Conservation (phyloP, 2,888 invertebrate species). For the Drosophila birchii region DNA sequence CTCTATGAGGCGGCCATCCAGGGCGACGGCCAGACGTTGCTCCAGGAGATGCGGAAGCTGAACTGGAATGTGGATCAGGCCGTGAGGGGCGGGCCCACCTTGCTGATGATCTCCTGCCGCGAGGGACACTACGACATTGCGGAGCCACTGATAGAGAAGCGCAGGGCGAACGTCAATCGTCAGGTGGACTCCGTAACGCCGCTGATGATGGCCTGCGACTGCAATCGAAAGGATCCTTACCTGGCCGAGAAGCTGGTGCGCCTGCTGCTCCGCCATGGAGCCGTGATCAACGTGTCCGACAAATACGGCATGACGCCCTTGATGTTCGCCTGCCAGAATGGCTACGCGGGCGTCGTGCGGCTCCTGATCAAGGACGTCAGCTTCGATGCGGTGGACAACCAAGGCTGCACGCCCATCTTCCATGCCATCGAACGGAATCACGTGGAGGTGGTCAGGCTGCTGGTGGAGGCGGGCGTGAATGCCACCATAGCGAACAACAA, state of each 20-base stretch:
- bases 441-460: slow-evolving; percentile 77
- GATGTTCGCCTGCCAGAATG: slow-evolving; percentile 83
- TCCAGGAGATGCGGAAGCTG: slow-evolving; percentile 59
- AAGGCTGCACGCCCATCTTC: slow-evolving; percentile 83
- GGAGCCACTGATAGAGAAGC: slow-evolving; percentile 68
- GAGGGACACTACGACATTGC: slow-evolving; percentile 77
- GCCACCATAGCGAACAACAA: slow-evolving; percentile 74
- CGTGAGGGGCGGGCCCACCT: slow-evolving; percentile 62
- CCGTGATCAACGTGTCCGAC: slow-evolving; percentile 81
- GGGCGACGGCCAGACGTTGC: slow-evolving; percentile 67
- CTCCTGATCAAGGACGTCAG: slow-evolving; percentile 76
- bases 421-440: slow-evolving; percentile 84
- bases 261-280: slow-evolving; percentile 73
- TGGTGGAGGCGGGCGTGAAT: slow-evolving; percentile 80
- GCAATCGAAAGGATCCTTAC: slow-evolving; percentile 51
- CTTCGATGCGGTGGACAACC: slow-evolving; percentile 82
- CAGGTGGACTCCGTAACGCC: slow-evolving; percentile 80
- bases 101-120: slow-evolving; percentile 77
- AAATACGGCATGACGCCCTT: slow-evolving; percentile 83
- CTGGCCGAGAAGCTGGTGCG: slow-evolving; percentile 71
- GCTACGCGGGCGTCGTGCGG: slow-evolving; percentile 73
- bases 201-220: slow-evolving; percentile 81
- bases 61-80: slow-evolving; percentile 60
- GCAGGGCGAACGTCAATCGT: slow-evolving; percentile 76
- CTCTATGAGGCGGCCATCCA: slow-evolving; percentile 64